These are phyloP conservation scores for Syndactyla subalaris DNA, from an alignment of 2,797 vertebrate genomes.

Conservation along the genomic window DNA sequence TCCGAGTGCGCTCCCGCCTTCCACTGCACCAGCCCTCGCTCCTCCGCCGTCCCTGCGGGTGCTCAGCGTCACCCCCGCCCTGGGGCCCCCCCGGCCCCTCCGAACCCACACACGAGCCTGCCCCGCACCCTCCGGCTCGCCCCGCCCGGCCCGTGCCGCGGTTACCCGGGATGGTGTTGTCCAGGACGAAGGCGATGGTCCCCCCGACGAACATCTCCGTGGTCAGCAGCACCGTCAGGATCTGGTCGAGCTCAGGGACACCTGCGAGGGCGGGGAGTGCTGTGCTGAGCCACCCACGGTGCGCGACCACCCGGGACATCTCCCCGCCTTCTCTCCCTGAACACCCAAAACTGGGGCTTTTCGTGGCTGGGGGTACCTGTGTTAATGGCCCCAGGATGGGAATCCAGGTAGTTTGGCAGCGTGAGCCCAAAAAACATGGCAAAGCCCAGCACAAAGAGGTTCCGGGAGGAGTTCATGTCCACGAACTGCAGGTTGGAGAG, in stretches of 20 bases:
- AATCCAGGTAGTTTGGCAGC: constrained; percentile 89
- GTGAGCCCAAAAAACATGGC: constrained; percentile 95
- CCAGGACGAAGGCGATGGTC: constrained; percentile 90
- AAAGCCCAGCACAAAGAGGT: constrained; percentile 95
- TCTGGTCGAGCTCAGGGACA: constrained; percentile 89
- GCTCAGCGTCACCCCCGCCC: neutral
- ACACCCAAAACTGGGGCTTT: rapidly evolving
- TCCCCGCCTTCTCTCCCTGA: neutral
- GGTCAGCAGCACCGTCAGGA: constrained; percentile 92
- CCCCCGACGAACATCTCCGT: constrained; percentile 98
- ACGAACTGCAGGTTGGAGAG: constrained; percentile 95
- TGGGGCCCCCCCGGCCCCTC: neutral
- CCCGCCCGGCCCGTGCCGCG: rapidly evolving
- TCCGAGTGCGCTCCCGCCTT: constrained; percentile 78
- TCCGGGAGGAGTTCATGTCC: constrained; percentile 95
- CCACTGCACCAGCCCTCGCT: constrained; percentile 91
- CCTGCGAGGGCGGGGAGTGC: constrained; percentile 72
- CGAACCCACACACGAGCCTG: rapidly evolving
- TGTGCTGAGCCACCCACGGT: rapidly evolving
- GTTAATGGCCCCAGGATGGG: constrained; percentile 83
- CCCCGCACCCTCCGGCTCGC: no score
- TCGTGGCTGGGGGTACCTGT: constrained; percentile 77
- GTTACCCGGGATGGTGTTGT: constrained; percentile 95
- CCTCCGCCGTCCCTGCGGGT: constrained; percentile 83
- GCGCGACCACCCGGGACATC: rapidly evolving